Conservation (phyloP, 2,113 vertebrate species). For the Turnix velox region DNA sequence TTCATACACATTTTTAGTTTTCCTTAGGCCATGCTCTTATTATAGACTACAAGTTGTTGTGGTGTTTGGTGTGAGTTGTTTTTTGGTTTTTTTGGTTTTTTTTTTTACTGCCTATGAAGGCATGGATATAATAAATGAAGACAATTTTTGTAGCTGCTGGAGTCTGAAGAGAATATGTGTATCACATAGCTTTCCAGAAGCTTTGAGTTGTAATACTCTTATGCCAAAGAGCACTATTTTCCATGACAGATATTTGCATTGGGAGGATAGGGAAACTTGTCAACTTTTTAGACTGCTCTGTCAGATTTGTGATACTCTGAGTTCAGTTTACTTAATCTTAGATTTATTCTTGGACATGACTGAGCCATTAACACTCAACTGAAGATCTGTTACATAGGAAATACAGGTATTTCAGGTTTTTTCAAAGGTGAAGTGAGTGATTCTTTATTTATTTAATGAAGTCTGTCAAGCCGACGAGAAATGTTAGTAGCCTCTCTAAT, state of each 20-base stretch:
- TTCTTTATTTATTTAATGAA: neutral
- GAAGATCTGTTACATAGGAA: neutral
- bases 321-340: neutral
- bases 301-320: neutral
- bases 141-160: neutral
- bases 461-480: neutral
- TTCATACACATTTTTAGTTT: neutral
- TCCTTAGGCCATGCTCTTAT: neutral
- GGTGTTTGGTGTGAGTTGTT: too few relatives aligned
- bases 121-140: neutral
- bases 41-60: neutral
- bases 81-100: too few relatives aligned
- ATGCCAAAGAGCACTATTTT: neutral
- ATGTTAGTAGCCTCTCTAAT: neutral
- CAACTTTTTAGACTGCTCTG: neutral
- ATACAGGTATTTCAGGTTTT: neutral
- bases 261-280: neutral
- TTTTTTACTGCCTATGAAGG: neutral
- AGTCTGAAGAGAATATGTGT: neutral
- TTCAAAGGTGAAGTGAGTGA: neutral
- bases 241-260: neutral
- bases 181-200: neutral
- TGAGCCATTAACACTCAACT: neutral
- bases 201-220: neutral
- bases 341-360: neutral